Conservation (phyloP, 2,888 invertebrate genomes). For the Corbicula japonica region DNA sequence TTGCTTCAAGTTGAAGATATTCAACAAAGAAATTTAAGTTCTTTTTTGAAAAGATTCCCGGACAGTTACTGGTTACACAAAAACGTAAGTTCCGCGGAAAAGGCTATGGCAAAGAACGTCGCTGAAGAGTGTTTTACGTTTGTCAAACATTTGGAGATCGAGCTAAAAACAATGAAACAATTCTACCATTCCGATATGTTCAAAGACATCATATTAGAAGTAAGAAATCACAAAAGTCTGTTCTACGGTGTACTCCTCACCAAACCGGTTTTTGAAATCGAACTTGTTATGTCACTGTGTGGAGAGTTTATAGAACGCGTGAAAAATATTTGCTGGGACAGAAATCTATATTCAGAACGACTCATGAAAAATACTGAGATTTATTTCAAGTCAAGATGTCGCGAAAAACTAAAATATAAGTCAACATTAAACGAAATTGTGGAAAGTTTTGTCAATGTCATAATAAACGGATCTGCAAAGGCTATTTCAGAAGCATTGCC, state of each 20-base stretch:
- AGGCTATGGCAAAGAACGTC: neutral
- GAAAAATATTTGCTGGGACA: neutral
- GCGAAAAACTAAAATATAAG: neutral
- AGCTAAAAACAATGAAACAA: neutral
- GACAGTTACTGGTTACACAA: neutral
- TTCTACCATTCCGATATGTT: neutral
- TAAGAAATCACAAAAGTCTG: neutral
- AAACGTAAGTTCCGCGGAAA: neutral
- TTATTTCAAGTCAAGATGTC: neutral
- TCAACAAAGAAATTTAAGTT: neutral
- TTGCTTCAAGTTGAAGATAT: neutral
- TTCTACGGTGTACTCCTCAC: neutral
- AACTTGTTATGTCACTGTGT: neutral
- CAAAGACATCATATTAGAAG: neutral
- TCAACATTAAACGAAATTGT: neutral
- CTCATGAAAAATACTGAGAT: neutral
- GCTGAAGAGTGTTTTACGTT: neutral
- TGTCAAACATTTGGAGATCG: neutral
- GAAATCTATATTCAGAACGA: neutral
- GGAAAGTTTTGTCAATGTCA: neutral
- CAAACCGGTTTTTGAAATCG: constrained; percentile 12
- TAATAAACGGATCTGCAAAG: neutral
- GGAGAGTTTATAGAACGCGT: neutral
- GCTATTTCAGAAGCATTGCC: neutral
- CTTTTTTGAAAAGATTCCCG: neutral